Percentiles rank a stretch among this genome's conserved stretches.
Conservation (phyloP, 2,113 vertebrate genomes). For the Polyodon spathula region DNA sequence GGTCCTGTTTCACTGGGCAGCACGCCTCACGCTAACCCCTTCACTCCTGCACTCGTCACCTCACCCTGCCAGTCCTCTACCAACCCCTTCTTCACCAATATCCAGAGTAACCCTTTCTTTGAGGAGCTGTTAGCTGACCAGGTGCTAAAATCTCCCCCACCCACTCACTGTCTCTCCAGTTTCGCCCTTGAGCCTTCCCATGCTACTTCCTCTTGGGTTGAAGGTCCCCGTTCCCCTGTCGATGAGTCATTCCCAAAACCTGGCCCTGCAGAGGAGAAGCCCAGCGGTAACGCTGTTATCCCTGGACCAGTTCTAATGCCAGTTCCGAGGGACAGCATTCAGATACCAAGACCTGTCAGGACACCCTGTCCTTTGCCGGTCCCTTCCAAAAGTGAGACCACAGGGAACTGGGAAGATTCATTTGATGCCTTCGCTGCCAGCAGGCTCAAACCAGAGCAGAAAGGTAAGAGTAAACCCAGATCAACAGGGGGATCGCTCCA, state of each 20-base stretch:
- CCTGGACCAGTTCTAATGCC: slow-evolving; percentile 52
- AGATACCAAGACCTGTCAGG: slow-evolving; percentile 24
- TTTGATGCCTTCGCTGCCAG: slow-evolving; percentile 74
- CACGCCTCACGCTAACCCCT: slow-evolving; percentile 49
- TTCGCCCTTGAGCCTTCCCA: slow-evolving; percentile 50
- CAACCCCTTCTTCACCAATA: slow-evolving; percentile 76
- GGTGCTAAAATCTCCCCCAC: slow-evolving; percentile 66
- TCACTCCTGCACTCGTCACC: slow-evolving; percentile 40
- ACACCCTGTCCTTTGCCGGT: slow-evolving; percentile 25
- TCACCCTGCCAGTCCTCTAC: slow-evolving; percentile 51
- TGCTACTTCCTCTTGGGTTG: slow-evolving; percentile 47
- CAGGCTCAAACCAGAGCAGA: slow-evolving; percentile 52
- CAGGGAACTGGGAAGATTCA: slow-evolving; percentile 62
- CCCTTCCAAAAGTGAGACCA: slow-evolving; percentile 34
- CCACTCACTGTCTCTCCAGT: slow-evolving; percentile 82
- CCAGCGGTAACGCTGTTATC: slow-evolving; percentile 35
- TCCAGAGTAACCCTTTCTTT: slow-evolving; percentile 80
- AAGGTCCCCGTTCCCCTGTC: slow-evolving; percentile 35
- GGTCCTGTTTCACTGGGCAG: slow-evolving; percentile 25
- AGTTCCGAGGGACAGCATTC: slow-evolving; percentile 16
- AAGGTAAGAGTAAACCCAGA: background rate
- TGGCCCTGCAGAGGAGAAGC: slow-evolving; percentile 45
- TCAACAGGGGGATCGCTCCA: slow-evolving; percentile 25
- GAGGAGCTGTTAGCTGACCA: slow-evolving; percentile 62
- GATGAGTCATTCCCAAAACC: slow-evolving; percentile 28